Evolutionary conservation across 2,113 vertebrate species (phyloP).

Genomic region (Myrmecobius fasciatus): DNA sequence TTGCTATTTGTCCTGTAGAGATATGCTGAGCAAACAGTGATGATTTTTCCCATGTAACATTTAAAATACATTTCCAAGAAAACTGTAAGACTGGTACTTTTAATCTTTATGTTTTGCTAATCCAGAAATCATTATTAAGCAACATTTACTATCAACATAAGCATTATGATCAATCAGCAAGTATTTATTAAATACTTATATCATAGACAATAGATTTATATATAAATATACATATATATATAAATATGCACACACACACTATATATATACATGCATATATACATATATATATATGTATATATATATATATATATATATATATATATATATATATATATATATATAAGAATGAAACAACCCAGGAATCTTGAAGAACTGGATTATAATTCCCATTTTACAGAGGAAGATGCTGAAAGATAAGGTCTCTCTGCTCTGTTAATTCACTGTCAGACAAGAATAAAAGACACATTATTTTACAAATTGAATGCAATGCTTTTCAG

Average conservation of each 20-base stretch:
- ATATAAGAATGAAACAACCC: not conserved
- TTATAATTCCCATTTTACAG: not conserved
- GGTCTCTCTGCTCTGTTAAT: not conserved
- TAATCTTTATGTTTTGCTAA: not conserved
- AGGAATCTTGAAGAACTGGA: not conserved
- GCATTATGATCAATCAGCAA: not conserved
- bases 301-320: not conserved
- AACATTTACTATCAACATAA: not conserved
- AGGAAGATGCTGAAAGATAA: not conserved
- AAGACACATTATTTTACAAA: not conserved
- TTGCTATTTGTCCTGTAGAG: not conserved
- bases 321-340: not conserved
- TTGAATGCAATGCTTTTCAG: not conserved
- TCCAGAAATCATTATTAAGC: not conserved
- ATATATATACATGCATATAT: too few relatives aligned
- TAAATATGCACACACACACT: too few relatives aligned
- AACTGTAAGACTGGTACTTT: not conserved
- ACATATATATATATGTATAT: too few relatives aligned
- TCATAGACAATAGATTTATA: not conserved
- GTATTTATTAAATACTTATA: not conserved
- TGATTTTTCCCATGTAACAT: not conserved
- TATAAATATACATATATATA: too few relatives aligned
- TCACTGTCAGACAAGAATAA: not conserved
- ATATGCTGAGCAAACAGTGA: not conserved
- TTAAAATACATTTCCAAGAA: constrained; percentile 10